These are phyloP conservation scores for Chauna torquata DNA, from an alignment of 2,113 vertebrate genomes.

Conservation along the genomic window DNA sequence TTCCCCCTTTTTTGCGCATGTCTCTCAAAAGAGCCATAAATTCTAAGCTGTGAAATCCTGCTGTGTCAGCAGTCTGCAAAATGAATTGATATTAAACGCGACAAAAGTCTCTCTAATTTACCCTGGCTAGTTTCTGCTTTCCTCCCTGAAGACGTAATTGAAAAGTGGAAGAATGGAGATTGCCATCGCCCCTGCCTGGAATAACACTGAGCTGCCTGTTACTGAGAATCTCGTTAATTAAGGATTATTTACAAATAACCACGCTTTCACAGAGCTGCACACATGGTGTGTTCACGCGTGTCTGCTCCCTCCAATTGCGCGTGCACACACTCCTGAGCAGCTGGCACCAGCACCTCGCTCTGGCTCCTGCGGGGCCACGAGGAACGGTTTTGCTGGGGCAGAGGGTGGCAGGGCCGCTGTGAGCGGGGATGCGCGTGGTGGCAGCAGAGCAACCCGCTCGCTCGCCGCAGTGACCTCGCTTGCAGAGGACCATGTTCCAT, in stretches of 20 bases:
- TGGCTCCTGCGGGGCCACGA: fast-evolving
- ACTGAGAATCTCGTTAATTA: constrained; percentile 41
- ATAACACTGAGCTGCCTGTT: constrained; percentile 23
- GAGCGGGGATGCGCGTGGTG: fast-evolving
- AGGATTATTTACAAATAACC: constrained; percentile 65
- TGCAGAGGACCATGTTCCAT: fast-evolving
- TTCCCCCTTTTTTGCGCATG: constrained; percentile 78
- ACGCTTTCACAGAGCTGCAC: neutral
- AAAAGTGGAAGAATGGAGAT: constrained; percentile 42
- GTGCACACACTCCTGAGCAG: fast-evolving
- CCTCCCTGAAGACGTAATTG: constrained; percentile 21
- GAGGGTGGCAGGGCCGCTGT: fast-evolving
- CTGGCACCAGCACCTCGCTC: fast-evolving
- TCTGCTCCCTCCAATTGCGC: fast-evolving
- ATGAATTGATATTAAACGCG: constrained; percentile 88
- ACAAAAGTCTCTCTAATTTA: constrained; percentile 86
- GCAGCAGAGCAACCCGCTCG: neutral
- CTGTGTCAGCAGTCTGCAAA: constrained; percentile 86
- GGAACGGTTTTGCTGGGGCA: fast-evolving
- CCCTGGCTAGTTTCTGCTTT: constrained; percentile 68
- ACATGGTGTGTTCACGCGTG: fast-evolving
- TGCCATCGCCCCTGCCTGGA: constrained; percentile 20
- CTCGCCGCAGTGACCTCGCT: neutral
- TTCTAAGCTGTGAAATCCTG: constrained; percentile 79
- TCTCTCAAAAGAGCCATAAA: constrained; percentile 87